phyloP scores from a whole-genome alignment of 2,113 vertebrate genomes.

The Chascanopsetta lugubris region DNA sequence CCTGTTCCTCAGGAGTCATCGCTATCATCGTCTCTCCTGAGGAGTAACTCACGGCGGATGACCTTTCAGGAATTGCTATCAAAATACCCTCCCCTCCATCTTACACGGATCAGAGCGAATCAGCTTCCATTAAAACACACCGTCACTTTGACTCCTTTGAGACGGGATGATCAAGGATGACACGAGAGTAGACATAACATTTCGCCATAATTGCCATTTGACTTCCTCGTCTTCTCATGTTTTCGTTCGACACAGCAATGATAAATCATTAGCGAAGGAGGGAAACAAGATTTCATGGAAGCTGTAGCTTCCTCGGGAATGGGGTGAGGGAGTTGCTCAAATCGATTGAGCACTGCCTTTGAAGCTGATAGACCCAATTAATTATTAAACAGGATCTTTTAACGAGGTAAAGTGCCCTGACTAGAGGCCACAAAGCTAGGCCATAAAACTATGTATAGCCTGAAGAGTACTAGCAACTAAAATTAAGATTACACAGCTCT shows the following conservation, averaged over 20 bases:
- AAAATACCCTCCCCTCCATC: conserved; percentile 13
- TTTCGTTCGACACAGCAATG: conserved; percentile 33
- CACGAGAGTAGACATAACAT: conserved; percentile 8
- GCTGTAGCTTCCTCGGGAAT: conserved; percentile 34
- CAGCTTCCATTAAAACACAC: conserved; percentile 27
- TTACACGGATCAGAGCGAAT: conserved; percentile 33
- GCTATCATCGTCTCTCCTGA: conserved; percentile 7
- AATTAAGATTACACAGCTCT: conserved; percentile 56
- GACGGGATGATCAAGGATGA: conserved; percentile 34
- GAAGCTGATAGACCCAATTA: conserved; percentile 70
- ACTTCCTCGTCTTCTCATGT: conserved; percentile 33
- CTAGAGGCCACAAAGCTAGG: conserved; percentile 48
- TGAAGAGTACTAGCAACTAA: conserved; percentile 54
- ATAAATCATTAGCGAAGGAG: conserved; percentile 46
- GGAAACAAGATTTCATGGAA: conserved; percentile 40
- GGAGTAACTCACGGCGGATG: conserved; percentile 16
- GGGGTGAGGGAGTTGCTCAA: conserved; percentile 34
- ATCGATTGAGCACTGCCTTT: conserved; percentile 67
- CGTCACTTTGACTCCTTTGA: conserved; percentile 27
- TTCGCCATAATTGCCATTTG: conserved; percentile 48
- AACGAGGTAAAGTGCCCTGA: conserved; percentile 67
- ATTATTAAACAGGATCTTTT: conserved; percentile 75
- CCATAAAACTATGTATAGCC: conserved; percentile 62
- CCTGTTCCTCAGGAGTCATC: conserved; percentile 20
- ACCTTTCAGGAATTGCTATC: conserved; percentile 30